Conservation (phyloP, 2,888 invertebrate genomes). For the Syrista parreyssii region DNA sequence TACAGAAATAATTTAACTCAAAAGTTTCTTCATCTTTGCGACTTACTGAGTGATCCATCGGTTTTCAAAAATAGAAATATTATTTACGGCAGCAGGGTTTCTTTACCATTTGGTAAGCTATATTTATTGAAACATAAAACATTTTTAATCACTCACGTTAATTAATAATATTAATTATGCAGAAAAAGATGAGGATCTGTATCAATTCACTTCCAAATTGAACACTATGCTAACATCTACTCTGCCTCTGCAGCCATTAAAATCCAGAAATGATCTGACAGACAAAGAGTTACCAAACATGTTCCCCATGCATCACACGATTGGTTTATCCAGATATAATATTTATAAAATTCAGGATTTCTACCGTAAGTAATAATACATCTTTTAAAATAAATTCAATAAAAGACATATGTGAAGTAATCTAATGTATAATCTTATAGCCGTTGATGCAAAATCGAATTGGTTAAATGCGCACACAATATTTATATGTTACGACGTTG, state of each 20-base stretch:
- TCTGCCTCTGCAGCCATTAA: constrained; percentile 71
- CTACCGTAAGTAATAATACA: constrained; percentile 76
- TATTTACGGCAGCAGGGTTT: constrained; percentile 71
- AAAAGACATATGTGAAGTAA: neutral
- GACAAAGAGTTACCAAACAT: constrained; percentile 76
- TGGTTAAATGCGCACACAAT: constrained; percentile 80
- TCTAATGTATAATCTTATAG: constrained; percentile 61
- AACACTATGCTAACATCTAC: constrained; percentile 76
- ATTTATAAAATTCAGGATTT: constrained; percentile 73
- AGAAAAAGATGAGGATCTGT: constrained; percentile 71
- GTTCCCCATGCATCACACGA: constrained; percentile 79
- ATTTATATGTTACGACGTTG: constrained; percentile 77
- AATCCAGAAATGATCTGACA: constrained; percentile 62
- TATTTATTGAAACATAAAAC: constrained; percentile 8
- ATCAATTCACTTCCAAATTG: constrained; percentile 75
- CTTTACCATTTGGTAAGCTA: constrained; percentile 67
- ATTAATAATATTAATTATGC: constrained; percentile 16
- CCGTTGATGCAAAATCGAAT: constrained; percentile 66
- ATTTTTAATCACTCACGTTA: neutral
- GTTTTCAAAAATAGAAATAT: constrained; percentile 71
- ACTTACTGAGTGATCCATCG: constrained; percentile 71
- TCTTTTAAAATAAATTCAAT: neutral
- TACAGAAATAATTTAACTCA: constrained; percentile 75
- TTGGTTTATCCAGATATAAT: constrained; percentile 74
- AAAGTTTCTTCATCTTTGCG: constrained; percentile 77